Evolutionary conservation across 2,888 invertebrate species (phyloP), one percentile per base, ranked within the genome.

Genomic region (Tinea trinotella): DNA sequence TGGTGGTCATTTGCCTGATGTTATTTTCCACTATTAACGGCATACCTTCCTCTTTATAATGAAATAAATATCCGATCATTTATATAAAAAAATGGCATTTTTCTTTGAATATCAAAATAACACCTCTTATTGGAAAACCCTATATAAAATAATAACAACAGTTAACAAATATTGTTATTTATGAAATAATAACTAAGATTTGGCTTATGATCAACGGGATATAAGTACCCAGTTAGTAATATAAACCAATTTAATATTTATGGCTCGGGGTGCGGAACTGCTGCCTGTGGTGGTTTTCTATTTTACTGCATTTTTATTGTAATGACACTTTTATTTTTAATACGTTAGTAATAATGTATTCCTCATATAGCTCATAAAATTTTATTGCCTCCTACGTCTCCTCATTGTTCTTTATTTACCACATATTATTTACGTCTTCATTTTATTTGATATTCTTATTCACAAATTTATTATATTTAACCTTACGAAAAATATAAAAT

Each of bases 291-390:
- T 64, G 62, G 62, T 66, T 67, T 62, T 65, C 62, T 61, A n/a
- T 66, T 69, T 69, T 67, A 72, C 60, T 61, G 64, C 64, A 57
- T 63, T 72, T 72, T 70, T 74, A 71, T 71, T 69, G 57, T 67
- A 67, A 68, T 67, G 61, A 59, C 56, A 59, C 62, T 65, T 65
- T 64, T 61, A 62, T 65, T 67, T 63, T 62, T 59, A 67, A 67
- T 66, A 62, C 62, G 64, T 62, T 60, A 57, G 58, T 68, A 61
- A 62, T 67, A 62, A 67, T 60, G 62, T 62, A 64, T 52, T 48
- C 34, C 36, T 40, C 22, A 40, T 19, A 18, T 61, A 59, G 61
- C 61, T 61, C 61, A 64, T 67, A 67, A 65, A 67, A 59, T 65
- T 66, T 64, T 65, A 65, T 62, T 60, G 54, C 54, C 57, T 54